Evolutionary conservation across 2,113 vertebrate species (phyloP).

Genomic region (Tapirus terrestris): DNA sequence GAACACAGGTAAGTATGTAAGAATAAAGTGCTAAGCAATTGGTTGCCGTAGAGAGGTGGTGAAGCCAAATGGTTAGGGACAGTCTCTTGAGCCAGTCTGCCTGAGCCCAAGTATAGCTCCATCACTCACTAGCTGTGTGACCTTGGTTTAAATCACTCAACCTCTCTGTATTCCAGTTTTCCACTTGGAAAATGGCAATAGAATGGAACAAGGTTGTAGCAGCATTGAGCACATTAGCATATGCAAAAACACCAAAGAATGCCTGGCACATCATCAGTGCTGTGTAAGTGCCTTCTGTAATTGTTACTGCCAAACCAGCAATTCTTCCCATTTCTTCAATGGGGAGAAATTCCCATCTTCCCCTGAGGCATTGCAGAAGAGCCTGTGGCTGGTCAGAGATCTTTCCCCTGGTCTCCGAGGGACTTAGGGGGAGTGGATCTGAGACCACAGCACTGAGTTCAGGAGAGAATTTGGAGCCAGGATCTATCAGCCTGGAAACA

Average conservation of each 20-base stretch:
- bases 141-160: not conserved
- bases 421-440: not conserved
- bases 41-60: not conserved
- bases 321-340: not conserved
- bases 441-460: not conserved
- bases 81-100: not conserved
- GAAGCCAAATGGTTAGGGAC: not conserved
- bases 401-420: not conserved
- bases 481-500: not conserved
- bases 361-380: not conserved
- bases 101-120: not conserved
- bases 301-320: not conserved
- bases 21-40: not conserved
- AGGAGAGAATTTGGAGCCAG: not conserved
- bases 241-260: not conserved
- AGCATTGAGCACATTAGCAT: not conserved
- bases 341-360: not conserved
- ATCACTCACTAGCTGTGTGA: not conserved
- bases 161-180: not conserved
- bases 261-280: too few relatives aligned
- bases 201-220: not conserved
- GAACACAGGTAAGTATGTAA: not conserved
- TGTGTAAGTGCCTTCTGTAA: not conserved
- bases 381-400: not conserved
- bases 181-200: not conserved